Conservation (phyloP, 1,140 invertebrate genomes). For the Glossosoma conforme region DNA sequence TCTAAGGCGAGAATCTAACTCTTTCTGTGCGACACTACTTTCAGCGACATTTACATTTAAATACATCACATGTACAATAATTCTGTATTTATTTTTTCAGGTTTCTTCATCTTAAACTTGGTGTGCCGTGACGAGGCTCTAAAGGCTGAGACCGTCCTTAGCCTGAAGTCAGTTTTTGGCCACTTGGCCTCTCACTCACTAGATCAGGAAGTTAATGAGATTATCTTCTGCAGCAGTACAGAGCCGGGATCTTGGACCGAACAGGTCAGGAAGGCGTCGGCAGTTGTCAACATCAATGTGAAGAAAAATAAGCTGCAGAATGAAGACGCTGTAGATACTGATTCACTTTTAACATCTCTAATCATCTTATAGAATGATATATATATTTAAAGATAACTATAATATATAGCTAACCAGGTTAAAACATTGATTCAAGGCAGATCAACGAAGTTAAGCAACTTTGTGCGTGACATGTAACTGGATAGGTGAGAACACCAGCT, state of each 20-base stretch:
- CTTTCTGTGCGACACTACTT: too few species aligned
- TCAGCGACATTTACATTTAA: too few species aligned
- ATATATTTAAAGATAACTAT: too few species aligned
- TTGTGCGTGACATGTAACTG: too few species aligned
- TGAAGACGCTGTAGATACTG: conserved; percentile 52
- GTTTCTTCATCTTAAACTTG: conserved; percentile 77
- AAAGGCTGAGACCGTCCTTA: conserved; percentile 53
- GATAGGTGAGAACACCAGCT: too few species aligned
- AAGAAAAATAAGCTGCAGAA: conserved; percentile 48
- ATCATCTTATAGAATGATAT: too few species aligned
- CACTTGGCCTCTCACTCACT: conserved; percentile 63
- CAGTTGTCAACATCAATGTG: conserved; percentile 50
- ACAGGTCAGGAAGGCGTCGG: conserved; percentile 49
- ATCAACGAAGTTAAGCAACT: too few species aligned
- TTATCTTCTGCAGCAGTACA: conserved; percentile 63
- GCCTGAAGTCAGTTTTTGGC: conserved; percentile 61
- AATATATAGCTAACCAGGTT: too few species aligned
- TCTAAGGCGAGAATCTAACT: too few species aligned
- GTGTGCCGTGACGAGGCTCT: conserved; percentile 71
- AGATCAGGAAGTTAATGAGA: conserved; percentile 78
- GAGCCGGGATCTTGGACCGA: conserved; percentile 40
- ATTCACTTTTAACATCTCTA: conserved; percentile 53
- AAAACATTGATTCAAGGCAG: too few species aligned
- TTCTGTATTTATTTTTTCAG: conserved; percentile 41
- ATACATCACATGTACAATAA: too few species aligned